phyloP scores from a whole-genome alignment of 2,888 invertebrate genomes.

The Oithona nana region DNA sequence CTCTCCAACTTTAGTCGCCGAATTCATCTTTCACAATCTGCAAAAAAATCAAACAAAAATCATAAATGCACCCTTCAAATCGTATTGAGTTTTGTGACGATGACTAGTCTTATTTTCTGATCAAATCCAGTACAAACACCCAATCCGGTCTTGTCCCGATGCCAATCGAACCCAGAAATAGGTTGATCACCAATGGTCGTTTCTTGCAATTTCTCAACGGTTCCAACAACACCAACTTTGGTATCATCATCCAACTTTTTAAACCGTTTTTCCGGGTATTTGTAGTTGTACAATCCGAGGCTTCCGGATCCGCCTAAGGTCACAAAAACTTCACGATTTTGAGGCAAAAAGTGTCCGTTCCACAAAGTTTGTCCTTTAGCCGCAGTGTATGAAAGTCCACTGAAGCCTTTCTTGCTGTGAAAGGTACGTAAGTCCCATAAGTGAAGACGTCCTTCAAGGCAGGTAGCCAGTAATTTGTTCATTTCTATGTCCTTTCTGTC shows the following conservation, averaged over 20 bases:
- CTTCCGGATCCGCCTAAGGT: conserved; percentile 78
- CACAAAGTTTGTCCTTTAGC: conserved; percentile 48
- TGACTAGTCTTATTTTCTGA: conserved; percentile 63
- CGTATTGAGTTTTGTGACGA: conserved; percentile 62
- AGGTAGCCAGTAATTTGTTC: conserved; percentile 82
- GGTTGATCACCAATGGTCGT: conserved; percentile 66
- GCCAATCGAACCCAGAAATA: conserved; percentile 76
- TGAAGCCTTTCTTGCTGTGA: conserved; percentile 67
- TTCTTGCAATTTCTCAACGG: conserved; percentile 53
- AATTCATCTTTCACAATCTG: not conserved
- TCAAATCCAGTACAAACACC: conserved; percentile 78
- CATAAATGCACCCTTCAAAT: conserved; percentile 19
- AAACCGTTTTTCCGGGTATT: conserved; percentile 57
- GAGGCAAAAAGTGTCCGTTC: conserved; percentile 70
- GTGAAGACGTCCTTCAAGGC: conserved; percentile 71
- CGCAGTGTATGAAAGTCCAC: conserved; percentile 38
- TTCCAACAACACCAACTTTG: conserved; percentile 54
- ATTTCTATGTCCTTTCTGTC: conserved; percentile 80
- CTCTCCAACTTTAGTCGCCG: conserved; percentile 13
- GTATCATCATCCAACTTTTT: conserved; percentile 49
- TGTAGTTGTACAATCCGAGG: conserved; percentile 83
- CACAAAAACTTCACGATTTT: conserved; percentile 77
- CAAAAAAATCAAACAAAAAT: not conserved
- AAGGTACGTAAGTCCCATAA: conserved; percentile 74
- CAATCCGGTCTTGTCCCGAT: conserved; percentile 66